Base-by-base conservation (phyloP, 1,140 invertebrate genomes). In the Homarus americanus region DNA sequence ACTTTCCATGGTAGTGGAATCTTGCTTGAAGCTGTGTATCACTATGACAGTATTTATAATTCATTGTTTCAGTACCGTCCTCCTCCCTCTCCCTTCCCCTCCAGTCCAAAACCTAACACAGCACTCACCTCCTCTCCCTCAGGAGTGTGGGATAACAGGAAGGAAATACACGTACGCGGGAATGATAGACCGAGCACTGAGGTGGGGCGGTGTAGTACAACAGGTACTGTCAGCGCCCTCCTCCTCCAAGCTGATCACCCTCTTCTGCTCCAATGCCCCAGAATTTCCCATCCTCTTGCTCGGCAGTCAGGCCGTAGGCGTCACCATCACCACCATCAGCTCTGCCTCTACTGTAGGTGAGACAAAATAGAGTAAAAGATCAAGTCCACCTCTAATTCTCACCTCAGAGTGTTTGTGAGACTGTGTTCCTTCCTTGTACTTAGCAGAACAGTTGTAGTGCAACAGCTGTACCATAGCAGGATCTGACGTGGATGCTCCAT, bases 241-340 rank as follows among this genome's bases (percentile, higher is more conserved):
- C n/a, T 69, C 63, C 63, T 24, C 1, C 38, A 24, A 7, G 7
- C 58, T 12, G 17, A 17, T 84, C 1, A n/a, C 40, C 58, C 0
- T 84, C 34, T 72, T 40, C 20, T 69, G 34, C 63, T 4, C 36
- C 58, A 84, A 84, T 40, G 82, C 58, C 12, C 82, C 82, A 36
- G 82, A 84, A 38, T 84, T 72, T 40, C 38, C 63, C 58, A 38
- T 84, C 63, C 58, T 84, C 82, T 24, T 84, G 17, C 34, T 84
- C 63, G 82, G 82, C 5, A 72, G 63, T n/a, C 0, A 72, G 38
- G 82, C 82, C 32, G 82, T 36, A 9, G 82, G 82, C 4, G 82
- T 36, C n/a, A 41, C 28, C 36, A 17, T 84, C 34, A 84, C 63
- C 5, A 84, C 82, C 38, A 28, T 84, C 12, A 84, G 63, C 36